Base-by-base conservation (phyloP, 2,113 vertebrate species). In the Todiramphus chloris region DNA sequence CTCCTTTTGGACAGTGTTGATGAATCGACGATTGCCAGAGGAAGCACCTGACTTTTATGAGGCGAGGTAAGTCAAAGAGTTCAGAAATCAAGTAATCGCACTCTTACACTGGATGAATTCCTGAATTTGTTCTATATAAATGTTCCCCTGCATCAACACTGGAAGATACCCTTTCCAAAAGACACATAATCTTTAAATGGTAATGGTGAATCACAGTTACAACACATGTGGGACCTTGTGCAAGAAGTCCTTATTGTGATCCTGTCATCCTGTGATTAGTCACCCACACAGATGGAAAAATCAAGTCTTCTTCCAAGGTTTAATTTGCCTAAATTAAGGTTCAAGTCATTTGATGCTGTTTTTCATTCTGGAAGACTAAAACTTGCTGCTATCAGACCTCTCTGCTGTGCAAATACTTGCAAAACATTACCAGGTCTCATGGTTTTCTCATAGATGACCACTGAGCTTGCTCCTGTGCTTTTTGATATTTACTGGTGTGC, bases 171-270 rank as follows among this genome's bases (percentile, higher is more conserved):
- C 14, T 63, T 87, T 67, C 31, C 24, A 83, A 78, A 94, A 44
- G 8, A 35, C 1, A 13, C 30, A 12, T 27, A 72, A 50, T 67
- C 16, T 70, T 68, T 17, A 46, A 41, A 39, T 33, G 24, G 8
- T 37, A 74, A 24, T 44, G 18, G 4, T 72, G n/a, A 75, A 2
- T 70, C 70, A 59, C 10, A 4, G 2, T 46, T 33, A 35, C 37
- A 82, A 67, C 16, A 66, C 1, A 6, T 43, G 11, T 0, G 1
- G 18, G 5, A 72, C 25, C 9, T 37, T 17, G 4, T 77, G 12
- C 9, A 76, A 72, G 6, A 46, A 46, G 46, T 79, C 24, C 20
- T 78, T 55, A 78, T 10, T 0, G 0, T 14, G 13, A 44, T 69
- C 10, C 27, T 23, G 3, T 81, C 46, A 31, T 73, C 15, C 28